Evolutionary conservation across 2,797 vertebrate genomes (phyloP).

Genomic region (Gymnothorax reevesii): DNA sequence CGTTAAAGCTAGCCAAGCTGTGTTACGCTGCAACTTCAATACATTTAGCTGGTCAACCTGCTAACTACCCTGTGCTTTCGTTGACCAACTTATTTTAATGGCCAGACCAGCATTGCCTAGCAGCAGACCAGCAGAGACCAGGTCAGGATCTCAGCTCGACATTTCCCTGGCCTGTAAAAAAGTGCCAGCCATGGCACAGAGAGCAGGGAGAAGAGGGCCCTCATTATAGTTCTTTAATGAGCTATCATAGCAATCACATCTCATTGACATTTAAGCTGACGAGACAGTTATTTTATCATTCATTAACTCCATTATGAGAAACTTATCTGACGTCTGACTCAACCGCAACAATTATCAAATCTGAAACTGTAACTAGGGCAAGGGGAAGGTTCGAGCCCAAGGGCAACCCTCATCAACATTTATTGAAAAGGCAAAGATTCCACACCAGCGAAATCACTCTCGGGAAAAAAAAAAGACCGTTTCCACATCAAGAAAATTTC

Average conservation of each 20-base stretch:
- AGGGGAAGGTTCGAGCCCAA: constrained; percentile 43
- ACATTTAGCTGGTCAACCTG: too few relatives aligned
- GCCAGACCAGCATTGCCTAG: too few relatives aligned
- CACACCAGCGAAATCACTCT: background rate
- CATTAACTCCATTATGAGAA: constrained; percentile 50
- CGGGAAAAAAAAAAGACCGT: background rate
- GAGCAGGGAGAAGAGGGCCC: background rate
- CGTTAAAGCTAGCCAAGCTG: too few relatives aligned
- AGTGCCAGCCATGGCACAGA: background rate
- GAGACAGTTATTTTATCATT: constrained; percentile 16
- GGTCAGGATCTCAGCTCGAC: too few relatives aligned
- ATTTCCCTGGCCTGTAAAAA: too few relatives aligned
- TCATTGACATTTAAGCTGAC: constrained; percentile 17
- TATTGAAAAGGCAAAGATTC: constrained; percentile 23
- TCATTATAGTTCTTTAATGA: background rate
- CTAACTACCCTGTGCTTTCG: too few relatives aligned
- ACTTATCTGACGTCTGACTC: constrained; percentile 50
- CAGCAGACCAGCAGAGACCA: too few relatives aligned
- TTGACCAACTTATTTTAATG: too few relatives aligned
- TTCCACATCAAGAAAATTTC: background rate
- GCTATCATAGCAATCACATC: background rate
- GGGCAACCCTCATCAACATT: constrained; percentile 44
- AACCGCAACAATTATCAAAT: constrained; percentile 38
- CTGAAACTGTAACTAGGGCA: constrained; percentile 43
- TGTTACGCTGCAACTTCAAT: too few relatives aligned